These are phyloP conservation scores for Bicyclus anynana DNA, from an alignment of 1,140 invertebrate genomes.

Conservation along the genomic window DNA sequence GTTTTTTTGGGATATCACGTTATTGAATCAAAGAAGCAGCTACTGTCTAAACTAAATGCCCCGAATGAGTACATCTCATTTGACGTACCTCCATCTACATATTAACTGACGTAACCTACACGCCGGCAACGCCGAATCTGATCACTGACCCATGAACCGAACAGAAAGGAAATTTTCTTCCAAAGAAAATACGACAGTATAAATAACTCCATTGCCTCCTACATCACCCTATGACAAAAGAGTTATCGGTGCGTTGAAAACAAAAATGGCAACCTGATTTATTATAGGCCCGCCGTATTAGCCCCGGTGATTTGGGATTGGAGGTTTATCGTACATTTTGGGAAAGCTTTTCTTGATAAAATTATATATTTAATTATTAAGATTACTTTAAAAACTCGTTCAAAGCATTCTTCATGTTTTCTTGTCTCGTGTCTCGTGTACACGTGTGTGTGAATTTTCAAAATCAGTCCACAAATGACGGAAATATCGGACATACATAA, in stretches of 20 bases:
- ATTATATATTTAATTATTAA: no score
- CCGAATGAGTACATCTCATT: neutral
- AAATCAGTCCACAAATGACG: no score
- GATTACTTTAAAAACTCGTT: no score
- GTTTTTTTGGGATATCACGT: no score
- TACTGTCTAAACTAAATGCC: no score
- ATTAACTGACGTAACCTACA: conserved; percentile 24
- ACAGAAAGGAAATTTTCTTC: conserved; percentile 76
- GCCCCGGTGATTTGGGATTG: conserved; percentile 39
- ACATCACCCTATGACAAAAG: conserved; percentile 76
- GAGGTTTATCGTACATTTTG: conserved; percentile 8
- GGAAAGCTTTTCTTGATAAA: neutral
- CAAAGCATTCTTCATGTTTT: no score
- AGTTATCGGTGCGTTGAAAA: conserved; percentile 77
- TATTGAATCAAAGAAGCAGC: no score
- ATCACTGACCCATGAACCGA: conserved; percentile 75
- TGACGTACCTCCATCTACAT: conserved; percentile 33
- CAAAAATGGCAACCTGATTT: conserved; percentile 75
- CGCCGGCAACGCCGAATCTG: conserved; percentile 57
- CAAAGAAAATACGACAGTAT: conserved; percentile 73
- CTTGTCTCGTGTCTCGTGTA: no score
- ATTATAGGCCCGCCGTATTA: conserved; percentile 50
- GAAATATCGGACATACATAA: no score
- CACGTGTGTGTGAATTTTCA: no score
- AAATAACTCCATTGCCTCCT: conserved; percentile 75